phyloP scores from a whole-genome alignment of 2,888 invertebrate genomes.

The Anaspis maculata region DNA sequence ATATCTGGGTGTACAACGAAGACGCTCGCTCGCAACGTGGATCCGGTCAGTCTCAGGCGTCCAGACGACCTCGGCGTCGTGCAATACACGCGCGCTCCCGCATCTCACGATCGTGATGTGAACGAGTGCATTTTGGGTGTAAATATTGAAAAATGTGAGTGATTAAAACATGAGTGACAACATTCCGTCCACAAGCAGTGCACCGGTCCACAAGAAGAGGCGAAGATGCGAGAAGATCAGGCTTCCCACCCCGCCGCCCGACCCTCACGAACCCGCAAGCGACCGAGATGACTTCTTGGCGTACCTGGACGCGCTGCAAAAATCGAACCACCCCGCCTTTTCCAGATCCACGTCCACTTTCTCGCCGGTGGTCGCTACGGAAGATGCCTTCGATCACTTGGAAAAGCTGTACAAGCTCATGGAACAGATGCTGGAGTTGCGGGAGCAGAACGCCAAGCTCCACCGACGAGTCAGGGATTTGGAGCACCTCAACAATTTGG shows the following conservation, averaged over 20 bases:
- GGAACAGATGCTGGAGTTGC: constrained; percentile 64
- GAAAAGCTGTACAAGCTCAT: constrained; percentile 69
- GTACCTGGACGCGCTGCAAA: constrained; percentile 41
- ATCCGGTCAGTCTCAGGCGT: constrained; percentile 33
- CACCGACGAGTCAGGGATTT: constrained; percentile 62
- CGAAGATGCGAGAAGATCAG: constrained; percentile 27
- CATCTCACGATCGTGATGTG: too few species aligned
- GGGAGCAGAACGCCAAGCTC: constrained; percentile 62
- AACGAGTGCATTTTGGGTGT: not conserved
- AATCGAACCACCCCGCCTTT: constrained; percentile 14
- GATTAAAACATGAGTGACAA: constrained; percentile 19
- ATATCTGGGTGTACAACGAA: constrained; percentile 27
- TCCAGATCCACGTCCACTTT: constrained; percentile 42
- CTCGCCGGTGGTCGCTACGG: constrained; percentile 49
- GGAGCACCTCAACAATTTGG: constrained; percentile 60
- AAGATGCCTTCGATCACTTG: constrained; percentile 68
- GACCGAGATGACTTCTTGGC: constrained; percentile 40
- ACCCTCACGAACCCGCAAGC: constrained; percentile 24
- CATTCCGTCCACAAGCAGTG: constrained; percentile 17
- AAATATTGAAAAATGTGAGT: constrained; percentile 2
- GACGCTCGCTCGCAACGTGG: constrained; percentile 19
- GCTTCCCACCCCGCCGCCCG: constrained; percentile 44
- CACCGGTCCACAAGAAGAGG: constrained; percentile 11
- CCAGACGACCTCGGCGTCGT: constrained; percentile 21
- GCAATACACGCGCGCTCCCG: constrained; percentile 1